These are phyloP conservation scores for Rhodeus uyekii DNA, from an alignment of 2,797 vertebrate species.

Conservation along the genomic window DNA sequence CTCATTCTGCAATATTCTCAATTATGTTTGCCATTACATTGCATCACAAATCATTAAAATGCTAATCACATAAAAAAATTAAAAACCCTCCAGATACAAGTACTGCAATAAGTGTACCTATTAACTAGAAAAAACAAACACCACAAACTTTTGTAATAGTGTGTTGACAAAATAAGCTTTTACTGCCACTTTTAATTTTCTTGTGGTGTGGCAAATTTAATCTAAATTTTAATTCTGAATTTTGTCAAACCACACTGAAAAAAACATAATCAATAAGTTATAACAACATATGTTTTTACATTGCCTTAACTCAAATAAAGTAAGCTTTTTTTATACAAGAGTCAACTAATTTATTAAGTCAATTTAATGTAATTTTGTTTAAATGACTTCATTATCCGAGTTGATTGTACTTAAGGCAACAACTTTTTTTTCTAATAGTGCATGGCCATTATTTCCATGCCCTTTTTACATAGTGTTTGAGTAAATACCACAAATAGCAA, in stretches of 20 bases:
- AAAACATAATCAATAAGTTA: too few species aligned
- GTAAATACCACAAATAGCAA: background rate
- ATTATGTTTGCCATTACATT: background rate
- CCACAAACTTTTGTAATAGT: too few species aligned
- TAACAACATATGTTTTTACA: too few species aligned
- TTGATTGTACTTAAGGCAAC: too few species aligned
- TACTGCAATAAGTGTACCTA: background rate
- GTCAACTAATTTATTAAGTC: too few species aligned
- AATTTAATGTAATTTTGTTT: too few species aligned
- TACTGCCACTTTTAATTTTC: background rate
- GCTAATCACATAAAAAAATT: background rate
- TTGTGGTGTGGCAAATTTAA: background rate
- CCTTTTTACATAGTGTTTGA: background rate
- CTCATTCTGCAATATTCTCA: background rate
- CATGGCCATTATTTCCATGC: background rate
- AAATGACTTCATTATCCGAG: too few species aligned
- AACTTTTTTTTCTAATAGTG: too few species aligned
- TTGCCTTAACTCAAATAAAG: too few species aligned
- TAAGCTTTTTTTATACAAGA: too few species aligned
- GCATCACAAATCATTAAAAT: background rate
- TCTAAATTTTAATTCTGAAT: background rate
- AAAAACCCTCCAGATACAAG: background rate
- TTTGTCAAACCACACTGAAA: background rate
- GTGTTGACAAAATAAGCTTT: background rate
- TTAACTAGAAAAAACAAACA: background rate